Conservation (phyloP, 2,113 vertebrate species). For the Scophthalmus maximus region DNA sequence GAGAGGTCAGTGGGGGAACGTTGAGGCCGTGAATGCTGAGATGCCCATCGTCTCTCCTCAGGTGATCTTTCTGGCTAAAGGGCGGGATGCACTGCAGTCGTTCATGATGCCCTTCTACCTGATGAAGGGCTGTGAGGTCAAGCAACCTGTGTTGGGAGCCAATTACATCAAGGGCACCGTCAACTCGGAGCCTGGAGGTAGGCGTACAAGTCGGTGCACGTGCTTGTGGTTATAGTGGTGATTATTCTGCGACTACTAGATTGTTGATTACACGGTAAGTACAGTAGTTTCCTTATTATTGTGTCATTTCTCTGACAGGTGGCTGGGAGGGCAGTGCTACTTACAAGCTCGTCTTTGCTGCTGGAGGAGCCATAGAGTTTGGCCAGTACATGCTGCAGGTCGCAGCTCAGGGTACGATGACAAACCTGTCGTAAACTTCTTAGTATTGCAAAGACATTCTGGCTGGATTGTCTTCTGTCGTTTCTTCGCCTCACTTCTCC, state of each 20-base stretch:
- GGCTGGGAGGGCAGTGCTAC: constrained; percentile 93
- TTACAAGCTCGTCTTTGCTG: constrained; percentile 90
- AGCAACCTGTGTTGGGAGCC: constrained; percentile 96
- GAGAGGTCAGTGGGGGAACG: too few species aligned
- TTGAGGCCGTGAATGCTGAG: background rate
- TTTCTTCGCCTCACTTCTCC: background rate
- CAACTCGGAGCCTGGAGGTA: constrained; percentile 92
- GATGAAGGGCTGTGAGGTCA: constrained; percentile 96
- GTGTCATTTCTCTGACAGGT: constrained; percentile 76
- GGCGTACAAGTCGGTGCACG: constrained; percentile 1
- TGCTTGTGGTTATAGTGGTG: background rate
- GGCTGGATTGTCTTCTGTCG: background rate
- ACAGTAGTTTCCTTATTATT: background rate
- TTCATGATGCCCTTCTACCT: constrained; percentile 99
- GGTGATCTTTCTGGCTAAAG: constrained; percentile 96
- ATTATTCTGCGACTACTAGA: background rate
- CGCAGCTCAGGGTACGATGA: constrained; percentile 89
- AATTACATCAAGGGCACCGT: constrained; percentile 95
- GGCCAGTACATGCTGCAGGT: constrained; percentile 95
- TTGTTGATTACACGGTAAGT: background rate
- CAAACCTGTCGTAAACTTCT: fast-evolving
- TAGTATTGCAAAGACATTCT: background rate
- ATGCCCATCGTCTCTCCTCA: constrained; percentile 60
- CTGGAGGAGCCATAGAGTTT: constrained; percentile 97
- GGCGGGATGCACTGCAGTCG: constrained; percentile 91